A percentile compares a stretch with the other conserved stretches of the same genome.
Evolutionary conservation across 37 sponge, comb jelly and placozoan species (phyloP).

Genomic region (Hexactinellida sp.): DNA sequence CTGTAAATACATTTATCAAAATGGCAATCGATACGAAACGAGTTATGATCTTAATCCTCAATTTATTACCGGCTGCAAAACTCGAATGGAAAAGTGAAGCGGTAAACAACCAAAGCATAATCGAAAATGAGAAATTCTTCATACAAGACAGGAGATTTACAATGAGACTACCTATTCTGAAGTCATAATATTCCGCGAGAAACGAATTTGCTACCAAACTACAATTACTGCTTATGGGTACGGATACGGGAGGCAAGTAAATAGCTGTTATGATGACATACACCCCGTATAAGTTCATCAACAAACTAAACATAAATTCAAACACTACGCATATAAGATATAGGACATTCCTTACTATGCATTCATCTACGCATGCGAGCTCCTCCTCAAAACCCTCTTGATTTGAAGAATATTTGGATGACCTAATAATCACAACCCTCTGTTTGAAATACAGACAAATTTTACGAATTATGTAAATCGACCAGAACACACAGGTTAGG

Average conservation of each 20-base stretch:
- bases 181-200: neutral
- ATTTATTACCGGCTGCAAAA: neutral
- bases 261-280: neutral
- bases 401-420: neutral
- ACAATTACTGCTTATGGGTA: neutral
- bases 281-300: neutral
- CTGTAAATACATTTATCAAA: neutral
- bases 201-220: neutral
- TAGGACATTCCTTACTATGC: neutral
- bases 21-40: neutral
- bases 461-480: neutral
- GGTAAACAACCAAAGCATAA: neutral
- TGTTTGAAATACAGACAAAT: neutral
- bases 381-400: neutral
- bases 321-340: neutral
- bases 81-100: neutral
- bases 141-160: neutral
- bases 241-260: neutral
- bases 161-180: neutral
- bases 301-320: neutral
- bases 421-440: neutral
- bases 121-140: neutral
- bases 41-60: neutral
- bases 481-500: neutral
- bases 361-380: neutral